These are phyloP conservation scores for Norana najaformis DNA, from an alignment of 2,888 invertebrate genomes.

Conservation along the genomic window DNA sequence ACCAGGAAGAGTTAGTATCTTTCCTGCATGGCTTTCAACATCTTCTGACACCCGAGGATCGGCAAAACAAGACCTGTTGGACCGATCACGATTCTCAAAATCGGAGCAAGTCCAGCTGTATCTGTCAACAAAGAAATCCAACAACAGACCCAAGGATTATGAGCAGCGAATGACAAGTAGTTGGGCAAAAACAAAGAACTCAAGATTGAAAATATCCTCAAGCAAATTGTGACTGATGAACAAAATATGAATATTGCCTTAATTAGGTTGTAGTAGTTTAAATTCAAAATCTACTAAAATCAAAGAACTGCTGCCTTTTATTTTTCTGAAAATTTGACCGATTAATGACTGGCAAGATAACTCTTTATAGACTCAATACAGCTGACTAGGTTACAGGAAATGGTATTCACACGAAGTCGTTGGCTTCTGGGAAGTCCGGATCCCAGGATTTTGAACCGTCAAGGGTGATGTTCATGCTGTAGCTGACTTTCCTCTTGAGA, in stretches of 20 bases:
- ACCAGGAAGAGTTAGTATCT: slow-evolving; percentile 27
- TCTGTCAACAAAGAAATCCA: slow-evolving; percentile 34
- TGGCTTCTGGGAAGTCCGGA: slow-evolving; percentile 45
- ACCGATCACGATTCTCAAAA: slow-evolving; percentile 26
- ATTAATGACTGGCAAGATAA: too few relatives aligned
- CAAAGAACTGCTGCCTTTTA: too few relatives aligned
- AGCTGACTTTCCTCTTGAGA: slow-evolving; percentile 45
- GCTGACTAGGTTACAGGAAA: not conserved
- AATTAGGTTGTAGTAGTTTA: not conserved
- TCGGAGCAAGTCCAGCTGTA: slow-evolving; percentile 42
- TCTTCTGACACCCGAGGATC: not conserved
- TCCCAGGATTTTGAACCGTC: slow-evolving; percentile 51
- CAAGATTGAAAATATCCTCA: not conserved
- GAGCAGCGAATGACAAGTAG: not conserved
- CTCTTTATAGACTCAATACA: too few relatives aligned
- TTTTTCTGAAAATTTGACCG: too few relatives aligned
- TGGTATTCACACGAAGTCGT: slow-evolving; percentile 10
- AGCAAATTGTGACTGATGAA: not conserved
- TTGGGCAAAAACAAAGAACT: too few relatives aligned
- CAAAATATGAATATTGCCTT: not conserved
- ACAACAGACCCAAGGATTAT: not conserved
- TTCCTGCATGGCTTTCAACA: not conserved
- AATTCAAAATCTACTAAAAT: not conserved
- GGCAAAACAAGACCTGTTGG: slow-evolving; percentile 36
- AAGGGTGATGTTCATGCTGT: slow-evolving; percentile 45